Evolutionary conservation across 2,888 invertebrate species (phyloP), one percentile per base, ranked within the genome.

Genomic region (Mechanitis messenoides): DNA sequence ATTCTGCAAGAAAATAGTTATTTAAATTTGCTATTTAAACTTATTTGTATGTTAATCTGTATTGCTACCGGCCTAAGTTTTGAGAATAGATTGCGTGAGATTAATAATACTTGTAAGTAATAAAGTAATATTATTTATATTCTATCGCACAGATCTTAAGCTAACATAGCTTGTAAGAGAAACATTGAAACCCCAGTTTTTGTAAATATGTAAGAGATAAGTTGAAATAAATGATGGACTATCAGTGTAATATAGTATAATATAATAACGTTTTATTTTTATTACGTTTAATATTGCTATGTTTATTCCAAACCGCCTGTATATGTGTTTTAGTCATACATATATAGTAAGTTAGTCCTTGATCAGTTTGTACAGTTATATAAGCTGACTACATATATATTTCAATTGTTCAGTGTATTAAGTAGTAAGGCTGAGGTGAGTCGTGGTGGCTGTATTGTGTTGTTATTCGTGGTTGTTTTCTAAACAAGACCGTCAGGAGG

Each of bases 221-320:
- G 20, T 20, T 20, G 20, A 50, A 50, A 50, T 31, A 31, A 50
- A 47, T 47, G 6, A 47, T 6, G 47, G 47, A 20, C 6, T 35
- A 35, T 35, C 35, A 47, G 47, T 47, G 7, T 47, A 28, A 6
- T 47, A 47, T n/a, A 20, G 28, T 11, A 50, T 50, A 28, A 50
- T 47, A 47, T 31, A 3, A 42, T 20, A 46, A 45, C 50, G 46
- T 50, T 33, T 47, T 20, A 3, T 42, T 33, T 42, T 46, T 38
- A 9, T 55, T 33, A 47, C 31, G 46, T 60, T 20, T 11, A n/a
- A 50, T 50, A 50, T 60, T 38, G 33, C n/a, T 61, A 61, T 58
- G 53, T 60, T 45, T 46, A 58, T 56, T 45, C 58, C 12, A 33
- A 54, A 61, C 54, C 61, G 57, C 57, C 61, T 61, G 53, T 57